phyloP scores from a whole-genome alignment of 1,140 invertebrate species.

The Zaprionus africanus region DNA sequence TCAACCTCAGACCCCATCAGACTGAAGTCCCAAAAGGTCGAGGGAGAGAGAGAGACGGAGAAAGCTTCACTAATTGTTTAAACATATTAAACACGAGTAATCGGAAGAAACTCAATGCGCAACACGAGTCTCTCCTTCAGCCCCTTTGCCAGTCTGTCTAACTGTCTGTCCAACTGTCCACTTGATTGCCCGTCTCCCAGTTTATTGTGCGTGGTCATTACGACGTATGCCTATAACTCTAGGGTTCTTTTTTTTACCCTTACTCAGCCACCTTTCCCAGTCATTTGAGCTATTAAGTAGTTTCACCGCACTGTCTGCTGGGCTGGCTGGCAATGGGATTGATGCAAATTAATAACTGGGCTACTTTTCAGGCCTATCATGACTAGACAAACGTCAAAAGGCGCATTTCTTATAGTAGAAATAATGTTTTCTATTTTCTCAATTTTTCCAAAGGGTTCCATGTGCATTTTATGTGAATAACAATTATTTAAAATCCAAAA shows the following conservation, averaged over 20 bases:
- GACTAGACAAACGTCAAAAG: not conserved
- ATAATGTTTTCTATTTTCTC: not conserved
- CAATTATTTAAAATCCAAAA: no score
- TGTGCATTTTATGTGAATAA: not conserved
- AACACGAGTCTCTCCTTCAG: constrained; percentile 6
- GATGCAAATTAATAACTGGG: constrained; percentile 68
- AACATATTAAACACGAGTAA: constrained; percentile 52
- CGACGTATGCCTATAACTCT: constrained; percentile 30
- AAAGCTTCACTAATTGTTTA: constrained; percentile 48
- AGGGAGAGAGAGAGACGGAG: not conserved
- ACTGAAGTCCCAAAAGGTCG: not conserved
- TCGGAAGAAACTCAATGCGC: constrained; percentile 34
- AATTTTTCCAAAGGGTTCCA: not conserved
- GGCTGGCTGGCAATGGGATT: constrained; percentile 27
- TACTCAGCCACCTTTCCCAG: constrained; percentile 5
- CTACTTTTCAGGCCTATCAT: not conserved
- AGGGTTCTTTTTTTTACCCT: constrained; percentile 49
- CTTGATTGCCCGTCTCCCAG: constrained; percentile 41
- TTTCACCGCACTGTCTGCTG: constrained; percentile 21
- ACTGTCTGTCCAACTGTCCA: constrained; percentile 23
- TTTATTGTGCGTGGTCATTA: constrained; percentile 79
- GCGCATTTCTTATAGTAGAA: not conserved
- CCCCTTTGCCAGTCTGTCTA: constrained; percentile 13
- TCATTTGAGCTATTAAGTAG: constrained; percentile 55
- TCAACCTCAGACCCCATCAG: constrained; percentile 37